Percentiles rank a stretch among this genome's conserved stretches.
Evolutionary conservation across 37 sponge, comb jelly and placozoan genomes (phyloP).

Genomic region (Bolinopsis microptera): DNA sequence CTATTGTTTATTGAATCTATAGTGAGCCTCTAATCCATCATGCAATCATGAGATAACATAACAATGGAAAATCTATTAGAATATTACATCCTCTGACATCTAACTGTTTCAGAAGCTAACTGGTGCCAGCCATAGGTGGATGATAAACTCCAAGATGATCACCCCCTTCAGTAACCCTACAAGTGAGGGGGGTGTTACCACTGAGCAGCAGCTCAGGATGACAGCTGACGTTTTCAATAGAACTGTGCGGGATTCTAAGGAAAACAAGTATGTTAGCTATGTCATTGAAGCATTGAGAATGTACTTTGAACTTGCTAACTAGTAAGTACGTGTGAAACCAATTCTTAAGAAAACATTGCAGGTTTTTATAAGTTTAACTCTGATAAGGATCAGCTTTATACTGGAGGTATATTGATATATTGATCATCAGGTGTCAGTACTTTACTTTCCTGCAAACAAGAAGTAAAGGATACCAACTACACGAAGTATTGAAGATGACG

Average conservation of each 20-base stretch:
- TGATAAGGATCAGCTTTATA: too few relatives aligned
- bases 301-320: too few relatives aligned
- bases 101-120: slow-evolving; percentile 27
- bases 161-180: background rate
- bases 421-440: slow-evolving; percentile 55
- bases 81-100: too few relatives aligned
- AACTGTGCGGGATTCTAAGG: background rate
- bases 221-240: background rate
- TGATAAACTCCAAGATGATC: background rate
- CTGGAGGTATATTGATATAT: too few relatives aligned
- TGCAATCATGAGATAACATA: too few relatives aligned
- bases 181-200: slow-evolving; percentile 33
- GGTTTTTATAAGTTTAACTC: too few relatives aligned
- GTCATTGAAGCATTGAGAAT: too few relatives aligned
- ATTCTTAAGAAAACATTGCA: too few relatives aligned
- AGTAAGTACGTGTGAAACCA: too few relatives aligned
- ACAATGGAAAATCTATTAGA: too few relatives aligned
- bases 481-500: slow-evolving; percentile 24
- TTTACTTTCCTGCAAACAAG: slow-evolving; percentile 17
- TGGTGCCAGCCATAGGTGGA: slow-evolving; percentile 1
- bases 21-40: too few relatives aligned
- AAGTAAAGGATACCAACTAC: background rate
- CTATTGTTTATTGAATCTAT: too few relatives aligned
- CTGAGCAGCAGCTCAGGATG: background rate
- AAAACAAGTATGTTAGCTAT: background rate